A percentile compares a stretch with the other conserved stretches of the same genome.
Evolutionary conservation across 2,113 vertebrate genomes (phyloP).

Genomic region (Amia ocellicauda): DNA sequence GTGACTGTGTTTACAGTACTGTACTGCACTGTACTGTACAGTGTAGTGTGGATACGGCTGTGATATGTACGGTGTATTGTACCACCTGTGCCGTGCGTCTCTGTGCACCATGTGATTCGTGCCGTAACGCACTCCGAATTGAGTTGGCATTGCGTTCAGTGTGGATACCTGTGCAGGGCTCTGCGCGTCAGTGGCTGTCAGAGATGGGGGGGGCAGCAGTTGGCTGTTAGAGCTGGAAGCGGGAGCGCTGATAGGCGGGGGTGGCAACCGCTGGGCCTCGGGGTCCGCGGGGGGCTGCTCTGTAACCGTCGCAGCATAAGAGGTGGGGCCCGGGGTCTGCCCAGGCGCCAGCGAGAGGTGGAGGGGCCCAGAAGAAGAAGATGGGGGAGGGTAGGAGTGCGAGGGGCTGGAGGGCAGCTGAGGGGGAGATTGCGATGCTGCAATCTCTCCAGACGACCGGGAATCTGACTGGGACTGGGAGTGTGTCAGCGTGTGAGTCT

Average conservation of each 20-base stretch:
- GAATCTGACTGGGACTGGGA: conserved; percentile 46
- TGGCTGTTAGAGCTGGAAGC: conserved; percentile 58
- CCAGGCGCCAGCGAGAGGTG: too few relatives aligned
- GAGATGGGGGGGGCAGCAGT: conserved; percentile 56
- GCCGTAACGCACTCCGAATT: conserved; percentile 15
- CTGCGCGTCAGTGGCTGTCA: conserved; percentile 66
- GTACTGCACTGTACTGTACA: too few relatives aligned
- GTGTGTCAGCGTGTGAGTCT: conserved; percentile 41
- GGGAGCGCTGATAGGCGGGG: conserved; percentile 53
- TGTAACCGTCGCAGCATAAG: conserved; percentile 41
- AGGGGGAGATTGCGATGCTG: conserved; percentile 39
- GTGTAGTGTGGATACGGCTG: too few relatives aligned
- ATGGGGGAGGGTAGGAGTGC: conserved; percentile 42
- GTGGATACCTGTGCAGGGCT: conserved; percentile 70
- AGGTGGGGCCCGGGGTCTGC: too few relatives aligned
- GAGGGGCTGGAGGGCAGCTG: conserved; percentile 53
- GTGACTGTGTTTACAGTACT: too few relatives aligned
- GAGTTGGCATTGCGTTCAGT: conserved; percentile 7
- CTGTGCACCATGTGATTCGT: too few relatives aligned
- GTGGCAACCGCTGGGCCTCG: conserved; percentile 47
- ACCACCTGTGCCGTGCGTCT: conserved; percentile 11
- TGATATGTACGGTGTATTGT: too few relatives aligned
- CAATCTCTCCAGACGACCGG: conserved; percentile 21
- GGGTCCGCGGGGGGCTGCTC: conserved; percentile 46
- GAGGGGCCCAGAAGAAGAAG: conserved; percentile 15